phyloP scores from a whole-genome alignment of 2,888 invertebrate genomes.

The Eurytoma californica region DNA sequence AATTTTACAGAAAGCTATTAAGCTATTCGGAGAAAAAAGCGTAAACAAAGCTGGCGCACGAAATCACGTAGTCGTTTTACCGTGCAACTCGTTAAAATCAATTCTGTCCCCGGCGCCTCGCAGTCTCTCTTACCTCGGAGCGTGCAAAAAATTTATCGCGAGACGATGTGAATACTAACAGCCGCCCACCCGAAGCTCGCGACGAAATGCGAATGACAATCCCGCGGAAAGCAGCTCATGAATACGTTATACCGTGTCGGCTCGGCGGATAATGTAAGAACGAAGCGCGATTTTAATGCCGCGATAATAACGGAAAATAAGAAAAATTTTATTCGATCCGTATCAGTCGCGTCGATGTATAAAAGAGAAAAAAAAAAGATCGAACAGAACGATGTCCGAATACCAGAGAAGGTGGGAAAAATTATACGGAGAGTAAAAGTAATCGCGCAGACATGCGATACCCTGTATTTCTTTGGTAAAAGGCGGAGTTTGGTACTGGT shows the following conservation, averaged over 20 bases:
- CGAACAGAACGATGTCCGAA: neutral
- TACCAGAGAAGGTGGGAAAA: neutral
- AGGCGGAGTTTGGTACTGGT: too few species aligned
- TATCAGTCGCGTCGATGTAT: neutral
- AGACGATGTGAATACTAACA: slow-evolving; percentile 27
- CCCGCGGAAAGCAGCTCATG: neutral
- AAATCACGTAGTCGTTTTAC: neutral
- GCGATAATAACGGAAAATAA: neutral
- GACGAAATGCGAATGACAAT: neutral
- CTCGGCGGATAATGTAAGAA: too few species aligned
- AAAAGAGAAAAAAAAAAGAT: neutral
- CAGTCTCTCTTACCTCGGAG: neutral
- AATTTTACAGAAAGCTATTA: neutral
- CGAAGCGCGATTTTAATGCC: too few species aligned
- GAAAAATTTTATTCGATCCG: neutral
- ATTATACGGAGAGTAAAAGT: too few species aligned
- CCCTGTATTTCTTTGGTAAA: too few species aligned
- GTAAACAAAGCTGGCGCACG: too few species aligned
- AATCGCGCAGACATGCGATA: too few species aligned
- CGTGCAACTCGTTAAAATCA: slow-evolving; percentile 26
- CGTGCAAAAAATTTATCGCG: slow-evolving; percentile 24
- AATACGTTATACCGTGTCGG: too few species aligned
- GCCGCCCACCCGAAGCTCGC: neutral
- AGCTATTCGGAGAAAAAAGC: neutral
- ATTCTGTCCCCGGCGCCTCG: slow-evolving; percentile 22